Base-by-base conservation (phyloP, 2,888 invertebrate genomes). In the Ectemnius lituratus region DNA sequence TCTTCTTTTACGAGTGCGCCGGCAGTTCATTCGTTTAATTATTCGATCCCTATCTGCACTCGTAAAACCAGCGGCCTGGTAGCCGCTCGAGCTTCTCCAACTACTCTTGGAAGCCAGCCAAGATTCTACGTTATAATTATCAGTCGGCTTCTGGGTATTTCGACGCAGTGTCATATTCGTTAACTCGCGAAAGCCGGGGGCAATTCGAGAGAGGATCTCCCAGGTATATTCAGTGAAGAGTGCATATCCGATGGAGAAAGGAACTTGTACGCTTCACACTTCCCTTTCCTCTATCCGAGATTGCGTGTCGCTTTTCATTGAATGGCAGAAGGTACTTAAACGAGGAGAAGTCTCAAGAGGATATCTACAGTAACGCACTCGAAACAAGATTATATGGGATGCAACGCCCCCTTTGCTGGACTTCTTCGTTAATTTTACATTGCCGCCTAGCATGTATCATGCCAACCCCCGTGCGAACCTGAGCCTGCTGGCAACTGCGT, bases 351-450 rank as follows among this genome's bases (percentile, higher is more conserved):
- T 49, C 61, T 45, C 66, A 57, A 20, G 64, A 67, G 45, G 57
- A 11, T 47, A 52, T 66, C 37, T 45, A 52, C 62, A 59, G n/a
- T 45, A 28, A 62, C 57, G 14, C 67, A 63, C n/a, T 14, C 18
- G 63, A 75, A 77, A 74, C 65, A 67, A 77, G 81, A 81, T 82
- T 82, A 82, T 64, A 69, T 69, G 62, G 65, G 69, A 76, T 68
- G 67, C 67, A 61, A 20, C 52, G 59, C 58, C 70, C 73, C 62
- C 56, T 52, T 16, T 16, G 56, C 65, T 64, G 75, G 69, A 74
- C 79, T 78, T 75, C 83, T 83, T 83, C 82, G 79, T 83, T 83
- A 83, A 83, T 81, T 83, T 79, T 83, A 71, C 83, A 83, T 65
- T 69, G 76, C 57, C 63, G 65, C 62, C 67, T 70, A 69, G 69